phyloP scores from a whole-genome alignment of 2,888 invertebrate genomes.

The Oligia strigilis region DNA sequence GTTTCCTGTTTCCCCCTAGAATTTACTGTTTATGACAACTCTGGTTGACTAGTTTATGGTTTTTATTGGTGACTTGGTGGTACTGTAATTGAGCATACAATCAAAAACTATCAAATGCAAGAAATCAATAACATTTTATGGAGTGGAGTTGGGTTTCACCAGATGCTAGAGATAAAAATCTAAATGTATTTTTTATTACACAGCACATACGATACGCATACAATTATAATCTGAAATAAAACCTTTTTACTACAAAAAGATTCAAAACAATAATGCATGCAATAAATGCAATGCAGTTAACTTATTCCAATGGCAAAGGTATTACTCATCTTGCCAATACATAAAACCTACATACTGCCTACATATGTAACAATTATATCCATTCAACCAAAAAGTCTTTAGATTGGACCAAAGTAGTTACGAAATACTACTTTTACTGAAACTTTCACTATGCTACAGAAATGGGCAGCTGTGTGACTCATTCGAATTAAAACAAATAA shows the following conservation, averaged over 20 bases:
- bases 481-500: constrained; percentile 24
- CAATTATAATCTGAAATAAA: not conserved
- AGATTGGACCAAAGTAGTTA: constrained; percentile 23
- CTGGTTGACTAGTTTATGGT: not conserved
- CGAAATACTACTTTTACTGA: constrained; percentile 43
- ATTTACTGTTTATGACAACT: not conserved
- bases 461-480: constrained; percentile 65
- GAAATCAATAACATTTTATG: not conserved
- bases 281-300: not conserved
- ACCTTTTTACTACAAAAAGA: not conserved
- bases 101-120: not conserved
- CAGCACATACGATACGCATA: too few species aligned
- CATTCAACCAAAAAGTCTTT: constrained; percentile 10
- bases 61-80: not conserved
- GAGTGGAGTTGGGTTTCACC: not conserved
- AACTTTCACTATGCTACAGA: constrained; percentile 63
- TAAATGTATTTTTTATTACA: not conserved
- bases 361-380: not conserved
- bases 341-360: not conserved
- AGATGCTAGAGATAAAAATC: not conserved
- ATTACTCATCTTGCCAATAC: constrained; percentile 27
- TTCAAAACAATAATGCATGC: not conserved
- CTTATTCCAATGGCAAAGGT: constrained; percentile 1
- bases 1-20: not conserved
- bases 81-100: not conserved